These are phyloP conservation scores for Telmatherina bonti DNA, from an alignment of 2,797 vertebrate species.

Conservation along the genomic window DNA sequence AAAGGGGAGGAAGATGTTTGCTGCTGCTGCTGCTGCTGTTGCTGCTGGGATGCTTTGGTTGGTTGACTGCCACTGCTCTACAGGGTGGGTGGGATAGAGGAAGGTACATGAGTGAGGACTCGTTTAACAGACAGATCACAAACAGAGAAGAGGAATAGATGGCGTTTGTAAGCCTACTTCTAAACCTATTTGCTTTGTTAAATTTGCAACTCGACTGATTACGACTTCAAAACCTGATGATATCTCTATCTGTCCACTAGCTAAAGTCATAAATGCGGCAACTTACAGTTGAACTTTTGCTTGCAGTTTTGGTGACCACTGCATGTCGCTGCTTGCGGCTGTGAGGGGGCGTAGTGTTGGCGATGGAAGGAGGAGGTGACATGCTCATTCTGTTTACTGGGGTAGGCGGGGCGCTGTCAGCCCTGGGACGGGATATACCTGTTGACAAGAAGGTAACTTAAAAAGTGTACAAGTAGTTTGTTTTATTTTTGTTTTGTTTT, in stretches of 20 bases:
- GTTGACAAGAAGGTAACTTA: conserved; percentile 31
- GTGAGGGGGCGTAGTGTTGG: conserved; percentile 94
- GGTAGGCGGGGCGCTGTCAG: conserved; percentile 94
- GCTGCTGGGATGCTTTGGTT: conserved; percentile 90
- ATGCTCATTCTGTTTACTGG: conserved; percentile 95
- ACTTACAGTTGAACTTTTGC: conserved; percentile 93
- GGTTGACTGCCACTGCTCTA: conserved; percentile 88
- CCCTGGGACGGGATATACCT: conserved; percentile 94
- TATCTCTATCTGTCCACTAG: background rate
- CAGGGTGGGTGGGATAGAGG: conserved; percentile 21
- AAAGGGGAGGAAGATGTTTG: conserved; percentile 88
- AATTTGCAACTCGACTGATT: background rate
- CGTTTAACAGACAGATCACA: background rate
- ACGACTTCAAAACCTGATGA: background rate
- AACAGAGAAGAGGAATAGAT: background rate
- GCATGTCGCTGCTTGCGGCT: conserved; percentile 91
- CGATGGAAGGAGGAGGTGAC: conserved; percentile 88
- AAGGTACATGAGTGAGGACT: background rate
- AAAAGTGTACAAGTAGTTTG: background rate
- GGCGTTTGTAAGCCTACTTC: background rate
- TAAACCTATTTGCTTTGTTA: background rate
- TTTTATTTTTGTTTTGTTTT: background rate
- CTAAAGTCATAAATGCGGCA: background rate
- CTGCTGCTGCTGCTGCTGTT: conserved; percentile 82
- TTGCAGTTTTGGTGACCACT: conserved; percentile 91